A percentile compares a stretch with the other conserved stretches of the same genome.
phyloP scores from a whole-genome alignment of 2,888 invertebrate genomes.

The Zootermopsis nevadensis region DNA sequence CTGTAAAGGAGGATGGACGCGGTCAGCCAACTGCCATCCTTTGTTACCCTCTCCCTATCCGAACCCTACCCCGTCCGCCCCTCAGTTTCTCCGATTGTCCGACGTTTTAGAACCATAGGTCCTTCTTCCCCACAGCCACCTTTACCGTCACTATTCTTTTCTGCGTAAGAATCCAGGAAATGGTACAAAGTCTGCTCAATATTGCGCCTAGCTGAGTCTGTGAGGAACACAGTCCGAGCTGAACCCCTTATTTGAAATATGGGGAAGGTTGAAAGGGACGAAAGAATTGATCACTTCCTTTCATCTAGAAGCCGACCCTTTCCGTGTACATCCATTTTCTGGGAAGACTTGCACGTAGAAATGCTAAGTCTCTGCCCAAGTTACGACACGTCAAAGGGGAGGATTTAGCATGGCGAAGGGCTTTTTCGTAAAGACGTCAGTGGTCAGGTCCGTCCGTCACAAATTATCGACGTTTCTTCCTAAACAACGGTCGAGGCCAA shows the following conservation, averaged over 20 bases:
- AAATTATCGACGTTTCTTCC: conserved; percentile 39
- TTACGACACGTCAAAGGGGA: neutral
- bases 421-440: conserved; percentile 8
- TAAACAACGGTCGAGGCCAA: neutral
- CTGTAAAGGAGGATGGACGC: no score
- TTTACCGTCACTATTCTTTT: neutral
- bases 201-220: neutral
- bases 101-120: conserved; percentile 8
- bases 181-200: conserved; percentile 4
- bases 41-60: neutral
- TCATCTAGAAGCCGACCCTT: conserved; percentile 11
- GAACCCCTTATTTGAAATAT: conserved; percentile 40
- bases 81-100: conserved; percentile 24
- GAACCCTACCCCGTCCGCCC: neutral
- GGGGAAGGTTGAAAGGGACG: conserved; percentile 26
- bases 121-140: neutral
- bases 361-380: conserved; percentile 1
- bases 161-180: conserved; percentile 23
- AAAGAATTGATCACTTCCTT: conserved; percentile 35
- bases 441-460: neutral
- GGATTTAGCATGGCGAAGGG: neutral
- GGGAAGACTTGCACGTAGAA: neutral
- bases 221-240: conserved; percentile 24
- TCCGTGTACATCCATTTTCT: conserved; percentile 37
- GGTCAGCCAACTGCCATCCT: neutral